Conservation (phyloP, 2,113 vertebrate genomes). For the Saccopteryx leptura region DNA sequence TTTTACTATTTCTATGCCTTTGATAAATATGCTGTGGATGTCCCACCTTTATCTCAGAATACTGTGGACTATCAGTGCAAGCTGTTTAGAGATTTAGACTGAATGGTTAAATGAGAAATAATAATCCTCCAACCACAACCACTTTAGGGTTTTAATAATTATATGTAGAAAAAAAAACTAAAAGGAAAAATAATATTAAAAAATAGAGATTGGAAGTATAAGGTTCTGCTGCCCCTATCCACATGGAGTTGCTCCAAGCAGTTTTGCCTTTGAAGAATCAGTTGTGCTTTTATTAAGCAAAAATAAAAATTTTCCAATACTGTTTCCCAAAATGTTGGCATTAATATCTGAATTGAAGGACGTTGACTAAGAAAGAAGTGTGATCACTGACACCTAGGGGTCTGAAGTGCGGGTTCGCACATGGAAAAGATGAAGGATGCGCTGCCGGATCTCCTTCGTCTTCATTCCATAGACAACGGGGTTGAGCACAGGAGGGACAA, state of each 20-base stretch:
- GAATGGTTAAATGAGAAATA: constrained; percentile 20
- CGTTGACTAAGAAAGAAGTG: neutral
- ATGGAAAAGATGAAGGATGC: constrained; percentile 77
- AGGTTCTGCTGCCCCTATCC: neutral
- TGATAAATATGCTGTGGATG: neutral
- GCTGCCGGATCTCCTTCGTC: constrained; percentile 81
- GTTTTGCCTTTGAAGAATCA: constrained; percentile 46
- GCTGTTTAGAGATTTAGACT: neutral
- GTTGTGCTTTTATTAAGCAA: constrained; percentile 41
- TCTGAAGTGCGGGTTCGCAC: neutral
- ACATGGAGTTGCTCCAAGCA: neutral
- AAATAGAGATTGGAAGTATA: neutral
- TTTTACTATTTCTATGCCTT: constrained; percentile 34
- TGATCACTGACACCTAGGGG: constrained; percentile 39
- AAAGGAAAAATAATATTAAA: neutral
- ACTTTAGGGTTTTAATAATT: neutral
- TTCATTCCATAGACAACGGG: constrained; percentile 84
- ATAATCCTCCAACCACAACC: neutral
- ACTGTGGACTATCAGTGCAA: neutral
- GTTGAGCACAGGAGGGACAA: constrained; percentile 85
- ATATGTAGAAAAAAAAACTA: neutral
- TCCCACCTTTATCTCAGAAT: neutral
- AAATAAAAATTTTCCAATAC: neutral
- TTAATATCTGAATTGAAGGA: constrained; percentile 46
- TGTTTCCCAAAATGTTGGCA: constrained; percentile 47